Evolutionary conservation across 2,797 vertebrate genomes (phyloP).

Genomic region (Argyrosomus regius): DNA sequence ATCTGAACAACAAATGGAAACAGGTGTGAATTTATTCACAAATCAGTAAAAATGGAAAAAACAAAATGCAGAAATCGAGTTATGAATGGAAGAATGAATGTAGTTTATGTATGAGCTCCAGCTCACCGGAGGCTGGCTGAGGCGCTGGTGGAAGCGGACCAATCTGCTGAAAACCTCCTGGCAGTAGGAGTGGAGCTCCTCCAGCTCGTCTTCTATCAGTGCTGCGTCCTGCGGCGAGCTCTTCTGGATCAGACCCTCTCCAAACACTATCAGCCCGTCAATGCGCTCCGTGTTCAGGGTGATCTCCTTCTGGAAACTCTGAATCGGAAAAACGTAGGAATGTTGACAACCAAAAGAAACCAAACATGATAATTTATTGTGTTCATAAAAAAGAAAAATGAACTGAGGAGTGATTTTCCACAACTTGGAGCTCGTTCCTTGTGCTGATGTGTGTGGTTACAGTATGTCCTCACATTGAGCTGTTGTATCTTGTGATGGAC

Average conservation of each 20-base stretch:
- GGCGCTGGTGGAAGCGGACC: constrained; percentile 92
- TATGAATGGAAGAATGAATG: not conserved
- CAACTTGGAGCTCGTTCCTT: not conserved
- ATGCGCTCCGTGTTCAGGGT: constrained; percentile 93
- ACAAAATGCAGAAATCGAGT: not conserved
- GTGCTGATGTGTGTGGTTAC: not conserved
- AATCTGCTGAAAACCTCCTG: constrained; percentile 95
- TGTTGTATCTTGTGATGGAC: constrained; percentile 94
- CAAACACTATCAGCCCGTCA: constrained; percentile 93
- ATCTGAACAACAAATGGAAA: no score
- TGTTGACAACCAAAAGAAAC: constrained; percentile 3
- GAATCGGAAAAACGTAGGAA: not conserved
- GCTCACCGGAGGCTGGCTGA: constrained; percentile 87
- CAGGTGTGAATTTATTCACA: not conserved
- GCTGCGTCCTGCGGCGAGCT: constrained; percentile 91
- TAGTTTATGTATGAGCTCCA: constrained; percentile 24
- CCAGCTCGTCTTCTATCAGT: constrained; percentile 93
- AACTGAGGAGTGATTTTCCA: not conserved
- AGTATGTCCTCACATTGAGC: constrained; percentile 88
- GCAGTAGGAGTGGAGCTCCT: constrained; percentile 94
- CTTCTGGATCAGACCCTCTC: constrained; percentile 94
- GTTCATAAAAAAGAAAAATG: not conserved
- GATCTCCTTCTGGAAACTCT: constrained; percentile 97
- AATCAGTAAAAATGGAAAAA: not conserved
- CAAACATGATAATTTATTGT: not conserved